Conservation (phyloP, 2,797 vertebrate species). For the Aulostomus chinensis region DNA sequence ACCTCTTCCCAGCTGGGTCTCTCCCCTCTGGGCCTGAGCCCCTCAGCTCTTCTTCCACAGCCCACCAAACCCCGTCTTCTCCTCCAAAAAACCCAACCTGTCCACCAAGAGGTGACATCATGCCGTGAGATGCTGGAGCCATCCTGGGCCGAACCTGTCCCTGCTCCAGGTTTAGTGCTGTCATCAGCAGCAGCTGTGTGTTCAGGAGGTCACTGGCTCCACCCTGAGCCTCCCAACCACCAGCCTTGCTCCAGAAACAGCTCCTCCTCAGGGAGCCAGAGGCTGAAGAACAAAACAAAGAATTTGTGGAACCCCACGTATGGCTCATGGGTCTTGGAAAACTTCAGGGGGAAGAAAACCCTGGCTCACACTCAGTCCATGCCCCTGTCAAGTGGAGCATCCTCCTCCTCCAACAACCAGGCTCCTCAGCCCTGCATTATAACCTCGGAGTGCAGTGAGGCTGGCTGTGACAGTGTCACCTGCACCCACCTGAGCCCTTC, state of each 20-base stretch:
- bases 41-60: slow-evolving; percentile 51
- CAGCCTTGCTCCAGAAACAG: slow-evolving; percentile 72
- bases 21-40: slow-evolving; percentile 40
- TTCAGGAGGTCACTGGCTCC: slow-evolving; percentile 68
- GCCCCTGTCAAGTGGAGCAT: slow-evolving; percentile 69
- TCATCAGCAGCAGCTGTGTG: slow-evolving; percentile 10
- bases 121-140: slow-evolving; percentile 77
- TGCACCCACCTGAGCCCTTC: slow-evolving; percentile 69
- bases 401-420: slow-evolving; percentile 33
- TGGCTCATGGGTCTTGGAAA: slow-evolving; percentile 90
- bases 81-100: slow-evolving; percentile 68
- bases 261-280: slow-evolving; percentile 80
- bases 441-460: slow-evolving; percentile 72
- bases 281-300: slow-evolving; percentile 90
- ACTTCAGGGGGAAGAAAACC: slow-evolving; percentile 76
- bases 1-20: slow-evolving; percentile 58
- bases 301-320: slow-evolving; percentile 95
- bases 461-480: slow-evolving; percentile 68
- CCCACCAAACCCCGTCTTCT: slow-evolving; percentile 72
- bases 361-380: slow-evolving; percentile 81
- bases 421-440: slow-evolving; percentile 35
- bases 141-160: slow-evolving; percentile 70
- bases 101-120: slow-evolving; percentile 78
- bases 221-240: slow-evolving; percentile 67
- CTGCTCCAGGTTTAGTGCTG: slow-evolving; percentile 40